Percentiles rank a stretch among this genome's conserved stretches.
These are phyloP conservation scores for Xanthostigma xanthostigma DNA, from an alignment of 2,888 invertebrate species.

Conservation along the genomic window DNA sequence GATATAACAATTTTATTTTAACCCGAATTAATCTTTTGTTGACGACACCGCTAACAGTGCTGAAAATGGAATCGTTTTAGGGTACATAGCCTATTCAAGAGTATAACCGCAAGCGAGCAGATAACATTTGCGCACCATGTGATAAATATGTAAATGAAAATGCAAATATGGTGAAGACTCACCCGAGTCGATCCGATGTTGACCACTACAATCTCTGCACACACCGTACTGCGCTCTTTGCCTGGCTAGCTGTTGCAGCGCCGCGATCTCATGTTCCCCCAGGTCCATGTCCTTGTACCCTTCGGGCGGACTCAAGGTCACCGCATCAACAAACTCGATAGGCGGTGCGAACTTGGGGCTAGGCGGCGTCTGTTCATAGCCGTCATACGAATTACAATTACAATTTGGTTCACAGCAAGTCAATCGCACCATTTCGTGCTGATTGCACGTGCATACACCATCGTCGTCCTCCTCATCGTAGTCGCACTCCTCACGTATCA, in stretches of 20 bases:
- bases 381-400: conserved; percentile 23
- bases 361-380: conserved; percentile 25
- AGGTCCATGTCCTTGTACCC: conserved; percentile 78
- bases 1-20: no score
- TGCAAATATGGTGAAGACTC: conserved; percentile 10
- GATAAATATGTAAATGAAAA: no score
- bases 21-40: no score
- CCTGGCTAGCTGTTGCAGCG: conserved; percentile 35
- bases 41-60: no score
- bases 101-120: no score
- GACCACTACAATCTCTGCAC: conserved; percentile 27
- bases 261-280: conserved; percentile 39
- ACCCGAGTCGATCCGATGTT: conserved; percentile 18
- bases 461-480: conserved; percentile 67
- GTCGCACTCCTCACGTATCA: conserved; percentile 76
- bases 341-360: conserved; percentile 50
- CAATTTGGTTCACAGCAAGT: conserved; percentile 55
- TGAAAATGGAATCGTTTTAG: no score
- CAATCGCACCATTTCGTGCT: conserved; percentile 47
- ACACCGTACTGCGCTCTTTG: conserved; percentile 18
- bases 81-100: no score
- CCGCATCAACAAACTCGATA: conserved; percentile 61
- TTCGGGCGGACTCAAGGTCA: conserved; percentile 79
- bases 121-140: no score
- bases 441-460: conserved; percentile 53